These are phyloP conservation scores for Gila robusta DNA, from an alignment of 2,797 vertebrate genomes.

Conservation along the genomic window DNA sequence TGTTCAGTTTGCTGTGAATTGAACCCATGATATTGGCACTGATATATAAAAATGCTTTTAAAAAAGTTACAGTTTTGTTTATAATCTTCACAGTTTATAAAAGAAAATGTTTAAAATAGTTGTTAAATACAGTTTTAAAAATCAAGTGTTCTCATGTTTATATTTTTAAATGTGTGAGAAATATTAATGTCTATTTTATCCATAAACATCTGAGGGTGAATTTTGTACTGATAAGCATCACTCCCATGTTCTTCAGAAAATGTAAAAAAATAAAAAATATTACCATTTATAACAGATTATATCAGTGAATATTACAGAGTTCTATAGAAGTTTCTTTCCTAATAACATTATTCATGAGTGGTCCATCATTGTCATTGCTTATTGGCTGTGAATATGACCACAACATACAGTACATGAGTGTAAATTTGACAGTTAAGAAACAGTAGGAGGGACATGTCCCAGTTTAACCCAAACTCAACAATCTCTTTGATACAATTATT, in stretches of 20 bases:
- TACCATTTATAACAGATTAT: no score
- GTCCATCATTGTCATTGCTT: not conserved
- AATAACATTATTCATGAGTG: not conserved
- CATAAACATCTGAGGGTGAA: not conserved
- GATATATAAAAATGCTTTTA: not conserved
- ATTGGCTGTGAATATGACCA: not conserved
- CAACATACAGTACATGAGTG: slow-evolving; percentile 41
- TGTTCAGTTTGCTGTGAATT: not conserved
- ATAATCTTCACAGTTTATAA: not conserved
- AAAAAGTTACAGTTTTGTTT: not conserved
- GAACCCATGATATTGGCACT: not conserved
- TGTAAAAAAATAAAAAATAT: no score
- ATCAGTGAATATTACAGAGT: no score
- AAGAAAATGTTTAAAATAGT: not conserved
- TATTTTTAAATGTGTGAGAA: not conserved
- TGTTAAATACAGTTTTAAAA: not conserved
- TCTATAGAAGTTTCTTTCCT: not conserved
- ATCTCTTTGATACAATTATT: slow-evolving; percentile 62
- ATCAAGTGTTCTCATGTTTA: not conserved
- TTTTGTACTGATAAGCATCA: not conserved
- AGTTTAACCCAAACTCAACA: slow-evolving; percentile 69
- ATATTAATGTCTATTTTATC: not conserved
- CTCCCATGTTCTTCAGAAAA: not conserved
- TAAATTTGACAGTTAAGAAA: slow-evolving; percentile 64
- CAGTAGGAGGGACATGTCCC: slow-evolving; percentile 54